Evolutionary conservation across 2,888 invertebrate species (phyloP).

Genomic region (Tetropium fuscum): DNA sequence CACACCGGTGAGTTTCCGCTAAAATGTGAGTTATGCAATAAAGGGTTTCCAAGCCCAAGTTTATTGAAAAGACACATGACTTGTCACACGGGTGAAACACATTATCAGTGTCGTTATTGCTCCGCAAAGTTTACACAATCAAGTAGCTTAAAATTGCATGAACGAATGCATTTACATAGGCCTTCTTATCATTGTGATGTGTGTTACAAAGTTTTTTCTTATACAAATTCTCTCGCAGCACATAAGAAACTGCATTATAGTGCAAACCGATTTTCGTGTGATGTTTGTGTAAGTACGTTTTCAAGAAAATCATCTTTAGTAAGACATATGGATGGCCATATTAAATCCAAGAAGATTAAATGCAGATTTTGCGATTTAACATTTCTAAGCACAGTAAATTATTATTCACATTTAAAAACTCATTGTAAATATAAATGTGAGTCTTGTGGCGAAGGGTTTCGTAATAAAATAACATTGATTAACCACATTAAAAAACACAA

Average conservation of each 20-base stretch:
- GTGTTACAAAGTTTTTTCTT: slow-evolving; percentile 2
- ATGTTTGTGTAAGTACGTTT: not conserved
- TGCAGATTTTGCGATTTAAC: slow-evolving; percentile 1
- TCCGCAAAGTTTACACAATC: not conserved
- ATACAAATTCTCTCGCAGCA: slow-evolving; percentile 2
- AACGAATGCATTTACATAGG: not conserved
- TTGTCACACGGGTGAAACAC: not conserved
- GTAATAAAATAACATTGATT: not conserved
- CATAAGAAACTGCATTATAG: not conserved
- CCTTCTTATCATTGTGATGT: slow-evolving; percentile 2
- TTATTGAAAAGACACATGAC: not conserved
- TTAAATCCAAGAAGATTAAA: slow-evolving; percentile 3
- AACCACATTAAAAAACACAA: not conserved
- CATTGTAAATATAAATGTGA: slow-evolving; percentile 7
- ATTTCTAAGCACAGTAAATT: not conserved
- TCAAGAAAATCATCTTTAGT: slow-evolving; percentile 4
- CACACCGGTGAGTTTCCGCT: not conserved
- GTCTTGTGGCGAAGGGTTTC: not conserved
- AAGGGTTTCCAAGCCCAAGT: slow-evolving; percentile 3
- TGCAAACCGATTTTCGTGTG: not conserved
- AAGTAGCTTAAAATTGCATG: not conserved
- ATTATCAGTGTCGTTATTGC: not conserved
- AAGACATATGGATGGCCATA: not conserved
- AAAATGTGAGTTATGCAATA: slow-evolving; percentile 1
- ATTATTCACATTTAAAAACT: not conserved